A percentile compares a stretch with the other conserved stretches of the same genome.
phyloP scores from a whole-genome alignment of 2,113 vertebrate genomes.

The Dendrocopos noguchii region DNA sequence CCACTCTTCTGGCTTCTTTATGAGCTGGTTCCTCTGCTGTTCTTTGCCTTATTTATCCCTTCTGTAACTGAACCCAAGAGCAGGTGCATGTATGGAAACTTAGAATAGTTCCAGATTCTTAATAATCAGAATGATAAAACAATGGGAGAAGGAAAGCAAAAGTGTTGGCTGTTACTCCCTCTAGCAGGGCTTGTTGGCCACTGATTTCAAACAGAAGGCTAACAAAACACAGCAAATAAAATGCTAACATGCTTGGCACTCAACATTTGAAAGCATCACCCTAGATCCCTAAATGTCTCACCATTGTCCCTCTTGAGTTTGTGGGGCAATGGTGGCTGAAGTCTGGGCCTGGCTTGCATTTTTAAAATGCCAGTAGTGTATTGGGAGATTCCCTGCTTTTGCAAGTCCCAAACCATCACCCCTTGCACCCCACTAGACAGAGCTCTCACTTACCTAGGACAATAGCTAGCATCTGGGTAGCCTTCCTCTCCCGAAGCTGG shows the following conservation, averaged over 20 bases:
- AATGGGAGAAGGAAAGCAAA: background rate
- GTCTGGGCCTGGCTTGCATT: background rate
- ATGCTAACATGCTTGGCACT: background rate
- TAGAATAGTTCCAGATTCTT: background rate
- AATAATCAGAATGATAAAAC: background rate
- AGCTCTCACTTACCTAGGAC: constrained; percentile 88
- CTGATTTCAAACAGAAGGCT: background rate
- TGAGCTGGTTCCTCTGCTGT: background rate
- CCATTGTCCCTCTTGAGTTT: background rate
- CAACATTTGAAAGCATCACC: background rate
- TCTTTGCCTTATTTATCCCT: background rate
- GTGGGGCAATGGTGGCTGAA: background rate
- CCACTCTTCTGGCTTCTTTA: background rate
- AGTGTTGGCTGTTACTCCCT: background rate
- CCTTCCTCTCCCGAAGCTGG: constrained; percentile 91
- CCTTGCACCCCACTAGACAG: background rate
- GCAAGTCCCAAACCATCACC: background rate
- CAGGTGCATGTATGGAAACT: background rate
- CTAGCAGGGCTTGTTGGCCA: background rate
- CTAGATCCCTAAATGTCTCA: background rate
- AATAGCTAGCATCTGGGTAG: constrained; percentile 94
- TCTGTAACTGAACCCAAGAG: background rate
- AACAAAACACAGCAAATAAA: background rate
- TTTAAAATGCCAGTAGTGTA: background rate
- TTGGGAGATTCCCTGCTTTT: background rate